phyloP scores from a whole-genome alignment of 2,113 vertebrate species.

The Meriones unguiculatus region DNA sequence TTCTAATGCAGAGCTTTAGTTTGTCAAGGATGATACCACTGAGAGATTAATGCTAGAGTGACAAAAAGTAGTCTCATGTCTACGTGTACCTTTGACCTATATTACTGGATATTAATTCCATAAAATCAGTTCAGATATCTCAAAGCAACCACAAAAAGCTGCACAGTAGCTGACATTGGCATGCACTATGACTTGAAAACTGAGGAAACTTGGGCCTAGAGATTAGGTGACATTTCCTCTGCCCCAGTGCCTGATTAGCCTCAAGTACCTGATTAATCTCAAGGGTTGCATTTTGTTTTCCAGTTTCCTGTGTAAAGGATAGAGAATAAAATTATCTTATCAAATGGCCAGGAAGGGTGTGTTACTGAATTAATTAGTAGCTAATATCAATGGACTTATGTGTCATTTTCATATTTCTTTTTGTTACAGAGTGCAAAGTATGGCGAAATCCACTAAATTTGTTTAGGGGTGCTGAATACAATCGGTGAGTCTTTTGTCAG shows the following conservation, averaged over 20 bases:
- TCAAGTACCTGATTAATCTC: conserved; percentile 50
- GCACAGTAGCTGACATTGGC: conserved; percentile 40
- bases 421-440: conserved; percentile 97
- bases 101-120: conserved; percentile 43
- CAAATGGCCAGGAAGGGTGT: conserved; percentile 74
- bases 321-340: conserved; percentile 70
- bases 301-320: conserved; percentile 25
- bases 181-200: conserved; percentile 57
- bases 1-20: not conserved
- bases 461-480: conserved; percentile 98
- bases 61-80: not conserved
- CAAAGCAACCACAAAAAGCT: conserved; percentile 4
- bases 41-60: conserved; percentile 32
- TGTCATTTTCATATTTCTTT: conserved; percentile 78
- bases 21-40: conserved; percentile 16
- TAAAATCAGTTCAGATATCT: not conserved
- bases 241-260: conserved; percentile 37
- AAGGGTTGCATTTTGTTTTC: conserved; percentile 52
- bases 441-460: conserved; percentile 99
- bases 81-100: not conserved
- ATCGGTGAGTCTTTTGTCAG: conserved; percentile 91
- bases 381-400: conserved; percentile 60
- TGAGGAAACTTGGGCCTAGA: conserved; percentile 54
- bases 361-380: conserved; percentile 74
- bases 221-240: conserved; percentile 54